Base-by-base conservation (phyloP, 2,113 vertebrate species). In the Egretta garzetta region DNA sequence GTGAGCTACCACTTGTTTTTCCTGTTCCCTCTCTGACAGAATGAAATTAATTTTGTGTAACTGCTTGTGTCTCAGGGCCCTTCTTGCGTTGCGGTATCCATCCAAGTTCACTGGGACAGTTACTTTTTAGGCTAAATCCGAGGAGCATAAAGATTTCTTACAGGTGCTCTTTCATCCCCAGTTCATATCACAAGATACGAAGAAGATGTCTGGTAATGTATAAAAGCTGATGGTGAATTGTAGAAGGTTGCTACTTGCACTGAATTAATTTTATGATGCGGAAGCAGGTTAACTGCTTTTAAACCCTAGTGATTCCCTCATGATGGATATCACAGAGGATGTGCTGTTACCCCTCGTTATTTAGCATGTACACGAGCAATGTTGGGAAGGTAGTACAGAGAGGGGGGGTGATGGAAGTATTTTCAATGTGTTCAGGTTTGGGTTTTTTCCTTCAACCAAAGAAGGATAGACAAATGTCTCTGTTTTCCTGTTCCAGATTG, bases 41-140 rank as follows among this genome's bases (percentile, higher is more conserved):
- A 26, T 5, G 1, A n/a, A 77, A 86, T 55, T 0, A 32, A 41
- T 87, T 45, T 70, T 74, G 2, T 55, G 8, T 64, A 59, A 68
- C n/a, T 47, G 30, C 28, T 4, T 41, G 21, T 75, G 33, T 74
- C 55, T 91, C 1, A 0, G 5, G 9, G 4, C 18, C 53, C 13
- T 91, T 47, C 52, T 86, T 72, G 11, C 5, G 30, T 67, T 93
- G 37, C 24, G 23, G 52, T 27, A 59, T 63, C 56, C 28, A 50
- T 80, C 20, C 27, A 58, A 24, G 19, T 72, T 92, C 52, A 75
- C n/a, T 79, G n/a, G 7, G 23, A 13, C 80, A 28, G 10, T 64
- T 74, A 41, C 8, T 56, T 68, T n/a, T 63, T 55, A 58, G 17
- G 41, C 24, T 74, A 59, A 71, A 75, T 71, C 24, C 67, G 32